Conservation (phyloP, 1,140 invertebrate species). For the Listronotus bonariensis region DNA sequence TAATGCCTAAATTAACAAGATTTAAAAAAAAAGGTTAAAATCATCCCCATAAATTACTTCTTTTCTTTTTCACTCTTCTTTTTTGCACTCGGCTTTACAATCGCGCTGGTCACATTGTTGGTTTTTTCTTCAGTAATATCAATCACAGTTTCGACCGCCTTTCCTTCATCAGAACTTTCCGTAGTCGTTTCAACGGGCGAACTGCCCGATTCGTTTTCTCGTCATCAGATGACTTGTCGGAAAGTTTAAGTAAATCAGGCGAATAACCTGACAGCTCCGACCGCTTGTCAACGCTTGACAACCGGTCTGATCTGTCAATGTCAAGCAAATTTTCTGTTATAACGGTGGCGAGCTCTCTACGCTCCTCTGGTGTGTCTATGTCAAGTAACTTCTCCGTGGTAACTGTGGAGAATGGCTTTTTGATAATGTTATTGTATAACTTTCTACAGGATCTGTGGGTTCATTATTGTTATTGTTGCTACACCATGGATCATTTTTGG, state of each 20-base stretch:
- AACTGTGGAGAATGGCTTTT: conserved; percentile 26
- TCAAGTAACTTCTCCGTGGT: conserved; percentile 39
- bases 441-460: conserved; percentile 34
- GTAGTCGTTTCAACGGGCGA: conserved; percentile 51
- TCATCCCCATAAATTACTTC: conserved; percentile 18
- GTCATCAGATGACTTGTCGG: conserved; percentile 52
- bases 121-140: conserved; percentile 3
- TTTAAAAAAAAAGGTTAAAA: too few relatives aligned
- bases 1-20: too few relatives aligned
- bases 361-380: conserved; percentile 38
- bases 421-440: conserved; percentile 38
- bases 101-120: neutral
- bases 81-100: conserved; percentile 13
- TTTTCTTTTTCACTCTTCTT: conserved; percentile 30
- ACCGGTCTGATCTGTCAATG: too few relatives aligned
- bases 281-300: conserved; percentile 14
- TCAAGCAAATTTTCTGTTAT: conserved; percentile 3
- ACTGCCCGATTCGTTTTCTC: conserved; percentile 45
- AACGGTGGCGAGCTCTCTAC: neutral
- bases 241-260: conserved; percentile 42
- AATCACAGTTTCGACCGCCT: conserved; percentile 12
- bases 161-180: conserved; percentile 54
- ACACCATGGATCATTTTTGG: conserved; percentile 23
- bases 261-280: neutral
- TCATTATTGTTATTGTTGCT: conserved; percentile 29